Evolutionary conservation across 2,113 vertebrate genomes (phyloP).

Genomic region (Hippocampus mohnikei): DNA sequence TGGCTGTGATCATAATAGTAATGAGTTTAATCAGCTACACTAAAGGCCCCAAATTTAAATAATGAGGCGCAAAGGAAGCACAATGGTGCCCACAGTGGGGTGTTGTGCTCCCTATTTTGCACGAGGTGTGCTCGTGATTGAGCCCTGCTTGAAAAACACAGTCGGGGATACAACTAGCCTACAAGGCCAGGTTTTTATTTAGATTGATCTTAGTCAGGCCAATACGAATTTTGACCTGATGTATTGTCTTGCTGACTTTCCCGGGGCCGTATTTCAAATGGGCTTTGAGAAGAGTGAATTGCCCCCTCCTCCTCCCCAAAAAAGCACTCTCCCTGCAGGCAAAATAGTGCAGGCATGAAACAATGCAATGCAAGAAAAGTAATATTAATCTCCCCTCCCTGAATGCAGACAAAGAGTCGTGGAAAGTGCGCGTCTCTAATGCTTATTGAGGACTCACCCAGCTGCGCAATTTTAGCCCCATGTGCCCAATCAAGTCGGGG

Average conservation of each 20-base stretch:
- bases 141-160: constrained; percentile 67
- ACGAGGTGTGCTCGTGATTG: constrained; percentile 64
- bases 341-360: constrained; percentile 59
- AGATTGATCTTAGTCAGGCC: constrained; percentile 70
- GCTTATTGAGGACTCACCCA: constrained; percentile 64
- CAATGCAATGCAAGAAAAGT: constrained; percentile 71
- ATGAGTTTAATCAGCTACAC: constrained; percentile 55
- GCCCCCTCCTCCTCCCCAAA: constrained; percentile 14
- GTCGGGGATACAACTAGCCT: constrained; percentile 71
- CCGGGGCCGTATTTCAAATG: constrained; percentile 68
- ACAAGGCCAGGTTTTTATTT: constrained; percentile 72
- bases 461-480: constrained; percentile 63
- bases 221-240: constrained; percentile 70
- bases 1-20: neutral
- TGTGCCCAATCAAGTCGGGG: constrained; percentile 54
- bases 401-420: constrained; percentile 65
- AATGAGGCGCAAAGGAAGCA: constrained; percentile 72
- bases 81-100: constrained; percentile 64
- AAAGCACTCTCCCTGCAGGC: constrained; percentile 23
- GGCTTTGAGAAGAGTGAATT: constrained; percentile 65
- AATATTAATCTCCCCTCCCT: constrained; percentile 73
- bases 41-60: constrained; percentile 66
- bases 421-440: constrained; percentile 61
- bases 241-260: constrained; percentile 65
- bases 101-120: constrained; percentile 56